Conservation (phyloP, 2,888 invertebrate species). For the Cosmia pyralina region DNA sequence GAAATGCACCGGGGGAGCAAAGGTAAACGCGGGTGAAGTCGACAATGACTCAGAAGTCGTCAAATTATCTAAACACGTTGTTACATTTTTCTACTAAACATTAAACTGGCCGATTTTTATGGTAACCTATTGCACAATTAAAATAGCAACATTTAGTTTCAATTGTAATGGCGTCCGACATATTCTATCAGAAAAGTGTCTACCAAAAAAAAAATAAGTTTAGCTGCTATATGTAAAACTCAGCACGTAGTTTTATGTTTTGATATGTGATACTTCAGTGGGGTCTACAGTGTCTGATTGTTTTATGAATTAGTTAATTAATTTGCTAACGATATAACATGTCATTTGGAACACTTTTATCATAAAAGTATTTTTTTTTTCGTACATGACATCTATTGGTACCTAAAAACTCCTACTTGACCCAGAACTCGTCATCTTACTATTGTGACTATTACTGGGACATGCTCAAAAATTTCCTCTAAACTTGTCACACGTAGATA, state of each 20-base stretch:
- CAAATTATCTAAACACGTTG: not conserved
- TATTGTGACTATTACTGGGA: not conserved
- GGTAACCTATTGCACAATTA: not conserved
- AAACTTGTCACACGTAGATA: not conserved
- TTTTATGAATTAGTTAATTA: no score
- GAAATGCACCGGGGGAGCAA: slow-evolving; percentile 35
- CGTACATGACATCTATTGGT: no score
- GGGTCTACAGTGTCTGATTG: no score
- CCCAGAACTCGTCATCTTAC: not conserved
- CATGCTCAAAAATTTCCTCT: not conserved
- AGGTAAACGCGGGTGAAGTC: not conserved
- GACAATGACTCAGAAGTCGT: not conserved
- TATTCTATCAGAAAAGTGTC: not conserved
- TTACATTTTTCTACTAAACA: not conserved
- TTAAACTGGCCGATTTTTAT: not conserved
- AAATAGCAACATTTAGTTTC: not conserved
- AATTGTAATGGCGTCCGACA: not conserved
- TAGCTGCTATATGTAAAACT: not conserved
- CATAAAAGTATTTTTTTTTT: no score
- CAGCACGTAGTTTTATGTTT: not conserved
- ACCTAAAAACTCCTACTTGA: no score
- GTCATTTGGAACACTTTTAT: no score
- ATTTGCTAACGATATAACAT: no score
- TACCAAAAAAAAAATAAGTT: no score
- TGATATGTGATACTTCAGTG: no score